Conservation (phyloP, 2,113 vertebrate genomes). For the Ammodytes marinus region DNA sequence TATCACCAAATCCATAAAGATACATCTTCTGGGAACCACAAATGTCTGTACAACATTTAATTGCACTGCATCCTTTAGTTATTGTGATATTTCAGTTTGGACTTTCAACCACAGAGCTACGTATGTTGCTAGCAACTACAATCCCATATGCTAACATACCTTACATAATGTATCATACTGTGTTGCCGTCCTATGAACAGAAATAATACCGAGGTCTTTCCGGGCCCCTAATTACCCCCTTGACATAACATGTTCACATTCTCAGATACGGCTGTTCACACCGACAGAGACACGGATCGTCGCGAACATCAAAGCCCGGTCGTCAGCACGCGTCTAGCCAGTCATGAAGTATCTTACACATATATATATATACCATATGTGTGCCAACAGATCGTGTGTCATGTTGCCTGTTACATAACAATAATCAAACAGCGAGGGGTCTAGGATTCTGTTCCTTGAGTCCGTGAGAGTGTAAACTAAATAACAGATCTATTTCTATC, state of each 20-base stretch:
- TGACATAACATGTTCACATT: conserved; percentile 24
- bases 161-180: neutral
- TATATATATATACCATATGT: conserved; percentile 24
- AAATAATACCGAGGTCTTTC: neutral
- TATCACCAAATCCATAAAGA: neutral
- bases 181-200: neutral
- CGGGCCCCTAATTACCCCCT: conserved; percentile 1
- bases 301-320: conserved; percentile 41
- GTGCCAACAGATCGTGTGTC: conserved; percentile 47
- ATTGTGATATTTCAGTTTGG: neutral
- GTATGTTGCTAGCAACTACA: no score
- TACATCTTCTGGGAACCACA: neutral
- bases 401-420: conserved; percentile 52
- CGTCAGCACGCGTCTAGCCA: conserved; percentile 11
- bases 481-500: conserved; percentile 41
- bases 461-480: conserved; percentile 17
- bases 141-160: neutral
- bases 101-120: neutral
- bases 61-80: neutral
- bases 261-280: conserved; percentile 22
- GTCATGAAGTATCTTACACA: neutral
- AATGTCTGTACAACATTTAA: neutral
- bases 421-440: no score
- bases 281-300: conserved; percentile 3
- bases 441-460: neutral